Base-by-base conservation (phyloP, 37 sponge, comb jelly and placozoan species). In the Corticium candelabrum region DNA sequence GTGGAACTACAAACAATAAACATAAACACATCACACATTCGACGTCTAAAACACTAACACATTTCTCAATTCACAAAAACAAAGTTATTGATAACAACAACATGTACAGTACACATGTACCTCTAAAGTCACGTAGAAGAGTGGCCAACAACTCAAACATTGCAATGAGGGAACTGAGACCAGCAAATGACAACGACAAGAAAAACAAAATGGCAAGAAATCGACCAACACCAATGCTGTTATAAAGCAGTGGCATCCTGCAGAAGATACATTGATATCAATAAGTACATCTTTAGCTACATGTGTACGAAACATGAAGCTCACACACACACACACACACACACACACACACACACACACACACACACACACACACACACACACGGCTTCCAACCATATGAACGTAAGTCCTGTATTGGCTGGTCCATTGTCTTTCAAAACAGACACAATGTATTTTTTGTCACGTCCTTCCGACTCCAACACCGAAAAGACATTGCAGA, bases 371-470 rank as follows among this genome's bases (percentile, higher is more conserved):
- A 7, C 7, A n/a, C 43, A 27, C n/a, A 15, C 7, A 15, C n/a
- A 35, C 50, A 75, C 31, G 35, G 3, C 29, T 38, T 38, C 81
- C 57, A 3, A 92, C 93, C 90, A 89, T 40, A 92, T 86, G 83
- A 92, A 92, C 0, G 93, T 92, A 37, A 92, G 79, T 1, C 93
- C 93, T 72, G 93, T 92, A 74, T 89, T 92, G 37, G 84, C 87
- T 37, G 81, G 82, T 50, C 93, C 93, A 38, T 83, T 92, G 30
- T 80, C 57, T 11, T 56, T 81, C 1, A 92, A 82, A 1, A 79
- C 75, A 1, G 76, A 67, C 0, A 92, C 76, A 27, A 89, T 81
- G 1, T 50, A 71, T 30, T 40, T 38, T 1, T 40, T 11, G 33
- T 43, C 35, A 0, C 67, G 7, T 0, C 78, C 82, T 39, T 89